These are phyloP conservation scores for Zeus faber DNA, from an alignment of 2,113 vertebrate genomes.

Conservation along the genomic window DNA sequence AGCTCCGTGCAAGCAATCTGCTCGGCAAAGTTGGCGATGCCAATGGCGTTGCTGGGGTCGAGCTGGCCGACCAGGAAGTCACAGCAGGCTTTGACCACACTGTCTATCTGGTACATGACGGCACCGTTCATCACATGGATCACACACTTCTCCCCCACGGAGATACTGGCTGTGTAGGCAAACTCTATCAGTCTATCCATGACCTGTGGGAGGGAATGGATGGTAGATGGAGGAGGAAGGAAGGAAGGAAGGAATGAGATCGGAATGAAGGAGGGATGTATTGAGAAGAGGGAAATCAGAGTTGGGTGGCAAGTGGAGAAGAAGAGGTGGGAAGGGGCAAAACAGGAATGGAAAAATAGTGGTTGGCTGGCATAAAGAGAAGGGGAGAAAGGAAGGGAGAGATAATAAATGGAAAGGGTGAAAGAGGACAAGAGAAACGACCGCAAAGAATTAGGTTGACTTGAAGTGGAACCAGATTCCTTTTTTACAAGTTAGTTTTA, in stretches of 20 bases:
- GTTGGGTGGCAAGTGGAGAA: no score
- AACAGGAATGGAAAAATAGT: no score
- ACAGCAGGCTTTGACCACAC: constrained; percentile 90
- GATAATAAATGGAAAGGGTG: no score
- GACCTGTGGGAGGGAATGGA: constrained; percentile 62
- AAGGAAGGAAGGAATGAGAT: background rate
- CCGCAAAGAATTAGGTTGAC: no score
- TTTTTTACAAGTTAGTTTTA: no score
- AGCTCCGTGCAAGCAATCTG: constrained; percentile 88
- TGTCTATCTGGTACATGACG: constrained; percentile 97
- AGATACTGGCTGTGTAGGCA: constrained; percentile 92
- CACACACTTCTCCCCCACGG: constrained; percentile 92
- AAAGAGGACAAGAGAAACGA: no score
- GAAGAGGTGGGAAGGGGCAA: no score
- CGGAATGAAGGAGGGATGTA: background rate
- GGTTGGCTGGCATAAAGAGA: no score
- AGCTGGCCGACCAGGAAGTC: constrained; percentile 90
- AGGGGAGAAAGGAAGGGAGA: no score
- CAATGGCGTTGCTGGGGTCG: constrained; percentile 95
- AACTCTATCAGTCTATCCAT: constrained; percentile 92
- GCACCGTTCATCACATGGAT: constrained; percentile 93
- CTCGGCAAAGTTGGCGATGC: constrained; percentile 93
- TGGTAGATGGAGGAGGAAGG: background rate
- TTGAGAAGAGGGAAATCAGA: background rate
- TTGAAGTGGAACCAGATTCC: no score